Percentiles rank a stretch among this genome's conserved stretches.
Conservation (phyloP, 2,797 vertebrate genomes). For the Myiotriccus ornatus region DNA sequence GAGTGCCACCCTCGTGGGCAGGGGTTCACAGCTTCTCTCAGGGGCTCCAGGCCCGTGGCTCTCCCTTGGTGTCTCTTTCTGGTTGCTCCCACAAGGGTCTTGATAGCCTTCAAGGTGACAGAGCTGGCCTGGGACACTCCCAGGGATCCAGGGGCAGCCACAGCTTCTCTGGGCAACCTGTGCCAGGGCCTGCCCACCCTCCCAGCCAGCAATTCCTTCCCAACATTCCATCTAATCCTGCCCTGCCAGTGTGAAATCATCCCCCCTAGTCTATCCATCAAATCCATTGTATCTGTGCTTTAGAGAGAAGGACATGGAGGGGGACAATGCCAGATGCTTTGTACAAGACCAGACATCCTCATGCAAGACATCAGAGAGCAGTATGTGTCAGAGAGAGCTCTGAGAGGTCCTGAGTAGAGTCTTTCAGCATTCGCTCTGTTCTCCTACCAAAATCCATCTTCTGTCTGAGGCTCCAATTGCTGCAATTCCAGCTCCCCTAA, state of each 20-base stretch:
- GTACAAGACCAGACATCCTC: background rate
- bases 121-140: background rate
- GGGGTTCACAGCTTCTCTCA: background rate
- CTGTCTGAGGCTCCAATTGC: background rate
- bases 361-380: background rate
- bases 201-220: background rate
- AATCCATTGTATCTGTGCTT: accelerated
- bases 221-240: accelerated
- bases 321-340: background rate
- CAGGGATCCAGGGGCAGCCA: background rate
- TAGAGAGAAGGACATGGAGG: background rate
- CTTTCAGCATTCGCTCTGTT: no score
- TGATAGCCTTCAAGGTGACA: background rate
- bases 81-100: background rate
- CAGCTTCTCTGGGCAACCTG: background rate
- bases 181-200: background rate
- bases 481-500: background rate
- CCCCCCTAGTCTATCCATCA: background rate
- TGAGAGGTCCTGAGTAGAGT: accelerated
- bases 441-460: background rate
- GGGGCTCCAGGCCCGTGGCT: background rate
- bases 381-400: accelerated
- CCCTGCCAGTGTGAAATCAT: background rate
- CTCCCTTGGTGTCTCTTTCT: background rate
- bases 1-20: no score